Percentiles rank a stretch among this genome's conserved stretches.
Conservation (phyloP, 2,888 invertebrate species). For the Euplagia quadripunctaria region DNA sequence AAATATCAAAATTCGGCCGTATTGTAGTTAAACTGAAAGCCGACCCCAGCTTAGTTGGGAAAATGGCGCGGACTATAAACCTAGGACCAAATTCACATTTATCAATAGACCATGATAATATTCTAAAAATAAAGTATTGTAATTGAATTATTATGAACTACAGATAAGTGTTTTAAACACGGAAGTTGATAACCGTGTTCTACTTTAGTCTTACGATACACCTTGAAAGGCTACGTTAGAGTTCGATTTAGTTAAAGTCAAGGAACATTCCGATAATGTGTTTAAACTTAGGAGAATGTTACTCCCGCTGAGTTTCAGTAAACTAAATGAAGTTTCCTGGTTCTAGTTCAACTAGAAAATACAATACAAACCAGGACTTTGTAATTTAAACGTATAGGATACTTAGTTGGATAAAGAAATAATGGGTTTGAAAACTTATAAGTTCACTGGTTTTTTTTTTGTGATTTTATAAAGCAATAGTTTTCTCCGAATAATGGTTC, state of each 20-base stretch:
- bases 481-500: too few relatives aligned
- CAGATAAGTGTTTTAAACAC: not conserved
- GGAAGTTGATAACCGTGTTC: not conserved
- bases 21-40: too few relatives aligned
- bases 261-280: not conserved
- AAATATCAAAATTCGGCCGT: too few relatives aligned
- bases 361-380: not conserved
- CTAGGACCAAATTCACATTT: too few relatives aligned
- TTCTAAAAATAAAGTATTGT: too few relatives aligned
- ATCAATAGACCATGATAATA: too few relatives aligned
- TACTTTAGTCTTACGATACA: not conserved
- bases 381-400: not conserved
- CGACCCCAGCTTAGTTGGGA: too few relatives aligned
- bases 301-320: not conserved
- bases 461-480: too few relatives aligned
- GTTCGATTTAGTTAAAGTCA: not conserved
- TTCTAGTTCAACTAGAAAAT: not conserved
- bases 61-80: too few relatives aligned
- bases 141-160: too few relatives aligned
- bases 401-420: not conserved
- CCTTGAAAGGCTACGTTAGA: not conserved
- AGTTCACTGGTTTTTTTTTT: not conserved
- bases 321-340: not conserved
- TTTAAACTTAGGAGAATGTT: not conserved
- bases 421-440: not conserved